A percentile compares a stretch with the other conserved stretches of the same genome.
phyloP scores from a whole-genome alignment of 2,113 vertebrate species.

The Numida meleagris region DNA sequence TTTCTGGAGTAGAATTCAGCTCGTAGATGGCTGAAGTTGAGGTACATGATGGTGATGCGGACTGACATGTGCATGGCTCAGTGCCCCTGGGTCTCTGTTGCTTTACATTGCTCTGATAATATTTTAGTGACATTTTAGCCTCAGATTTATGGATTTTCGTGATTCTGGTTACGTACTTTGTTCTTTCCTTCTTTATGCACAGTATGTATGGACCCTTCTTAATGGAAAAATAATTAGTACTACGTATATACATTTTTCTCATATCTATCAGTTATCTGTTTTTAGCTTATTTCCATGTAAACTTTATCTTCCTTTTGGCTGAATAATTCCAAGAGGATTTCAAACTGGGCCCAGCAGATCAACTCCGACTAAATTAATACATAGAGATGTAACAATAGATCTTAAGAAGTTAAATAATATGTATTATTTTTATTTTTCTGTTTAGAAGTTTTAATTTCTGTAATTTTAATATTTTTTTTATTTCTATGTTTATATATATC shows the following conservation, averaged over 20 bases:
- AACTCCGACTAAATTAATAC: not conserved
- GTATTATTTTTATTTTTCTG: not conserved
- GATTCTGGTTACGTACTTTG: not conserved
- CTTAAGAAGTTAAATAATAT: not conserved
- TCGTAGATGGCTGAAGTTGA: not conserved
- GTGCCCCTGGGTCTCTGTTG: not conserved
- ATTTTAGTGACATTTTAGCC: not conserved
- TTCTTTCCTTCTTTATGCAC: not conserved
- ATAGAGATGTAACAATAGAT: not conserved
- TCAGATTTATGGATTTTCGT: not conserved
- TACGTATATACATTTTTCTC: not conserved
- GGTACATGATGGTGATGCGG: not conserved
- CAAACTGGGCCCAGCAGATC: not conserved
- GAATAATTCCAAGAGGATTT: not conserved
- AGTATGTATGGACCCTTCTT: not conserved
- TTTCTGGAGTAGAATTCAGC: not conserved
- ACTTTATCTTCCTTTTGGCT: not conserved
- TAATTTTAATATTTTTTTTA: too few species aligned
- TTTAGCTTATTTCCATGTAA: not conserved
- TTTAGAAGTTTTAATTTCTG: not conserved
- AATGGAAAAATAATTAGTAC: not conserved
- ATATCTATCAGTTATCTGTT: not conserved
- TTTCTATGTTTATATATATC: too few species aligned
- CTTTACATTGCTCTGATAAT: not conserved
- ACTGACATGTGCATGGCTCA: accelerated